A percentile compares a stretch with the other conserved stretches of the same genome.
These are phyloP conservation scores for Ectropis crepuscularia DNA, from an alignment of 2,888 invertebrate species.

Conservation along the genomic window DNA sequence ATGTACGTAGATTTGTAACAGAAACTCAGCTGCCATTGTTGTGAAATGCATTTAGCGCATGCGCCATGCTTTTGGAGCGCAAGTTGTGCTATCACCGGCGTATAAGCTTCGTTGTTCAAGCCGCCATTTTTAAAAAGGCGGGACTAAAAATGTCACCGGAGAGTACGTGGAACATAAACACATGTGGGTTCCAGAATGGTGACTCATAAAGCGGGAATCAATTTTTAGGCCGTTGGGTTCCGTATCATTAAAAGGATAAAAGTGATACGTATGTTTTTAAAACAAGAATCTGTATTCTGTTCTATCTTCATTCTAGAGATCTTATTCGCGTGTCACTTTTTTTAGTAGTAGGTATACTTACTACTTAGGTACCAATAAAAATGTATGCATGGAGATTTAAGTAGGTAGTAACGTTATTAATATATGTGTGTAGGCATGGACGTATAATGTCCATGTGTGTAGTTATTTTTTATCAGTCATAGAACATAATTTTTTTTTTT, in stretches of 20 bases:
- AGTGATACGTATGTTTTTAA: too few species aligned
- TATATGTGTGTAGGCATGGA: too few species aligned
- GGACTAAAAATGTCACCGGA: constrained; percentile 43
- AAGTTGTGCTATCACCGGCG: constrained; percentile 58
- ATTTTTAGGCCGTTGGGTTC: constrained; percentile 6
- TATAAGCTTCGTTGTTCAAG: constrained; percentile 57
- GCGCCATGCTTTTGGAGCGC: constrained; percentile 55
- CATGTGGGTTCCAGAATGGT: not conserved
- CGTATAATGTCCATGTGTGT: too few species aligned
- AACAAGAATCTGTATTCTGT: too few species aligned
- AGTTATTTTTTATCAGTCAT: too few species aligned
- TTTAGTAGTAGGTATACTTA: too few species aligned
- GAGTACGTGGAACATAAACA: constrained; percentile 11
- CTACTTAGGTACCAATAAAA: too few species aligned
- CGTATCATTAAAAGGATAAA: not conserved
- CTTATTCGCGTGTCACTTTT: too few species aligned
- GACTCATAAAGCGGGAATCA: constrained; percentile 8
- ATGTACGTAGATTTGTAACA: constrained; percentile 3
- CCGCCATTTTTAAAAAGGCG: constrained; percentile 75
- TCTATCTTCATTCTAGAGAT: too few species aligned
- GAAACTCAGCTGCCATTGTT: constrained; percentile 56
- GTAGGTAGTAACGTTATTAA: too few species aligned
- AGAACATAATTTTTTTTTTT: too few species aligned
- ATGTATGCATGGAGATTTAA: too few species aligned
- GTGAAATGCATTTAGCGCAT: constrained; percentile 55